Conservation (phyloP, 1,140 invertebrate genomes). For the Oryctes rhinoceros region DNA sequence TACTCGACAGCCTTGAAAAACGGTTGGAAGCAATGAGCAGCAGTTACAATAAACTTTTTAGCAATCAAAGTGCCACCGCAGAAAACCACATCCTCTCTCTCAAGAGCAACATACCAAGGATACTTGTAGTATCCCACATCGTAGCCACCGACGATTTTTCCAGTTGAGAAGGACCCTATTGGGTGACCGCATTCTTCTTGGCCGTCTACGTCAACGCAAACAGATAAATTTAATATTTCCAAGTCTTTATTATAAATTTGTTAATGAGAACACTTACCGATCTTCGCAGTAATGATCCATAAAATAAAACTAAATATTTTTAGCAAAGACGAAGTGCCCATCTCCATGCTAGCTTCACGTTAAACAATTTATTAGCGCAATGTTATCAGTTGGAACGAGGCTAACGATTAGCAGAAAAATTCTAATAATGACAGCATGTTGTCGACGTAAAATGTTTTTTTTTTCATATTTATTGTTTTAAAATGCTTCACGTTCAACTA, state of each 20-base stretch:
- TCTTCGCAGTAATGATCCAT: background rate
- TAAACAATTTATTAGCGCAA: background rate
- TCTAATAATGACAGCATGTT: background rate
- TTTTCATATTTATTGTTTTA: background rate
- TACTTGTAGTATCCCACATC: slow-evolving; percentile 58
- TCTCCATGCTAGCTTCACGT: background rate
- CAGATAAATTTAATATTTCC: background rate
- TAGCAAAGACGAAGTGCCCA: background rate
- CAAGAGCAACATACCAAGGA: slow-evolving; percentile 55
- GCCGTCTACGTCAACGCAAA: background rate
- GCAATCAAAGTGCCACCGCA: slow-evolving; percentile 29
- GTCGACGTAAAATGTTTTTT: background rate
- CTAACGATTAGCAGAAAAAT: background rate
- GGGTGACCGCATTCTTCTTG: slow-evolving; percentile 30
- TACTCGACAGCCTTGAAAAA: background rate
- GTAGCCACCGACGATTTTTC: slow-evolving; percentile 55
- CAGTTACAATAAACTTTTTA: slow-evolving; percentile 9
- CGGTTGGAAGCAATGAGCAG: slow-evolving; percentile 27
- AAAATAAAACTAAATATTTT: background rate
- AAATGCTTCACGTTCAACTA: background rate
- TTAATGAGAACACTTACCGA: background rate
- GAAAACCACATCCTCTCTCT: background rate
- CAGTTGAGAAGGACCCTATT: slow-evolving; percentile 6
- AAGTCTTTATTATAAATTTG: no score
- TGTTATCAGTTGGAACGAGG: background rate